Conservation (phyloP, 2,888 invertebrate genomes). For the Pomacea canaliculata region DNA sequence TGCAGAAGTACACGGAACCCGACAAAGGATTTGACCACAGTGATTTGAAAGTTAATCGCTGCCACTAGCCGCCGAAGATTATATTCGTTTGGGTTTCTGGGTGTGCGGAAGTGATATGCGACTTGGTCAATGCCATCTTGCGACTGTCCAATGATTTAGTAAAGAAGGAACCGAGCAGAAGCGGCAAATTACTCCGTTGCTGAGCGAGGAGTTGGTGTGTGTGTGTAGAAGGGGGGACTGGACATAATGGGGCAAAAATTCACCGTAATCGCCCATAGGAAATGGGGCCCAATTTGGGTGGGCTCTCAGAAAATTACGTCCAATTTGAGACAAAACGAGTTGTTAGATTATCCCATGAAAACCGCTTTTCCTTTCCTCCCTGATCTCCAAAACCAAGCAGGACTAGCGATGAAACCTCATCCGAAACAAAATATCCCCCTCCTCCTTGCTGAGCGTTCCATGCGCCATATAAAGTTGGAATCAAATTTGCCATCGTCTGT, state of each 20-base stretch:
- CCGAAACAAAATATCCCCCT: slow-evolving; percentile 23
- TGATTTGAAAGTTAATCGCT: too few relatives aligned
- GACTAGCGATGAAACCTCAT: slow-evolving; percentile 23
- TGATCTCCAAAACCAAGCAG: slow-evolving; percentile 7
- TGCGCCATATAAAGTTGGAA: slow-evolving; percentile 23
- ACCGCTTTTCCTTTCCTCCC: slow-evolving; percentile 13
- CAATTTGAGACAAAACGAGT: slow-evolving; percentile 27
- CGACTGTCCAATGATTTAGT: too few relatives aligned
- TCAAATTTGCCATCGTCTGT: slow-evolving; percentile 26
- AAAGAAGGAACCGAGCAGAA: too few relatives aligned
- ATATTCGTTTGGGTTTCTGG: too few relatives aligned
- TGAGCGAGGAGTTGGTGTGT: too few relatives aligned
- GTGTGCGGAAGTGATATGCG: too few relatives aligned
- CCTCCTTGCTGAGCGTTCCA: slow-evolving; percentile 4
- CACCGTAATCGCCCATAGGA: slow-evolving; percentile 21
- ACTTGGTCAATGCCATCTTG: too few relatives aligned
- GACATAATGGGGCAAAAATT: slow-evolving; percentile 20
- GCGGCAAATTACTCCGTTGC: too few relatives aligned
- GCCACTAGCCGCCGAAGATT: too few relatives aligned
- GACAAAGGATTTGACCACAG: too few relatives aligned
- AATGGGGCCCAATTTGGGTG: slow-evolving; percentile 17
- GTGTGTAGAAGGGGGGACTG: not conserved
- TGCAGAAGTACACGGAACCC: too few relatives aligned
- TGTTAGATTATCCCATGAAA: slow-evolving; percentile 29
- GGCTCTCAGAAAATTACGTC: slow-evolving; percentile 26